Evolutionary conservation across 37 sponge, comb jelly and placozoan genomes (phyloP), one percentile per base, ranked within the genome.

Genomic region (Lycopodina hypogea): DNA sequence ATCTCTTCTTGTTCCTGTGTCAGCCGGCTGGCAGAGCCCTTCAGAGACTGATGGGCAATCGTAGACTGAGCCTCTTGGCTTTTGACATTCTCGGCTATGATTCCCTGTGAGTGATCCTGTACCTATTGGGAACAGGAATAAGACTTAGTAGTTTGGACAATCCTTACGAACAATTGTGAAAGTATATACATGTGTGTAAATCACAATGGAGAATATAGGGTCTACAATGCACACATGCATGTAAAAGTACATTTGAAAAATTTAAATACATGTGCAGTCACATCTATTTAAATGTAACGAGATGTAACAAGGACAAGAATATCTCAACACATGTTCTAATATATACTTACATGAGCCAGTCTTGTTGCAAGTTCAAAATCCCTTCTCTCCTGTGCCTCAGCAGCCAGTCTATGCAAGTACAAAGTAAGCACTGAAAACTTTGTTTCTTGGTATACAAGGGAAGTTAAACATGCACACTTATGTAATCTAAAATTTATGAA

Each of bases 341-440:
- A 38, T 50, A 52, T 7, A 45, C 36, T 48, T 18, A 92, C 92
- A 53, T 92, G 86, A 37, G 95, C 83, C 22, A 94, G 64, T 19
- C 95, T 65, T 37, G 82, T 59, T 40, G 95, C 95, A 18, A 94
- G 83, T 30, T 90, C 91, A 68, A 79, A 87, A 74, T 94, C 95
- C 29, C 92, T 84, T 32, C 87, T 87, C 70, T 94, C 95, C 51
- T 94, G 95, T 34, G 88, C 95, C 26, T 78, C 85, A 50, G 79
- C 80, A 50, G 71, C 77, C 68, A 79, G 17, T 39, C 87, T 86
- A 36, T n/a, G n/a, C n/a, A n/a, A n/a, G n/a, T n/a, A n/a, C n/a
- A n/a, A n/a, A n/a, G n/a, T n/a, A n/a, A n/a, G n/a, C n/a, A n/a
- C n/a, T n/a, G n/a, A n/a, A n/a, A n/a, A n/a, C 8, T 8, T 42